phyloP scores from a whole-genome alignment of 2,797 vertebrate genomes.

The Chanos chanos region DNA sequence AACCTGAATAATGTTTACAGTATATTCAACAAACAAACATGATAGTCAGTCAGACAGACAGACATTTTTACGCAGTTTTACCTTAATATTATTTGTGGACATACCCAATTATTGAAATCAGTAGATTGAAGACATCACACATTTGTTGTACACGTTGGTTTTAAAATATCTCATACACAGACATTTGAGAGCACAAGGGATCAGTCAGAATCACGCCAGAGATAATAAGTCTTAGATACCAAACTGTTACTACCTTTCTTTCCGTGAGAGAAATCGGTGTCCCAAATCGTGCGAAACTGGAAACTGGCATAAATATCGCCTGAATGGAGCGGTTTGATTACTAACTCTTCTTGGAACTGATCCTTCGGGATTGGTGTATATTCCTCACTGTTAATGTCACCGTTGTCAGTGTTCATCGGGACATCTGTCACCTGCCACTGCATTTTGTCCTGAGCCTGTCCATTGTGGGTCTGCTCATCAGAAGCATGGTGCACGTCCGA shows the following conservation, averaged over 20 bases:
- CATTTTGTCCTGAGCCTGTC: slow-evolving; percentile 28
- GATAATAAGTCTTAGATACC: not conserved
- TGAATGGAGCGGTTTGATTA: slow-evolving; percentile 83
- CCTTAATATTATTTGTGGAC: no score
- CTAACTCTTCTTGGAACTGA: slow-evolving; percentile 83
- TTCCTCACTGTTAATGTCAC: not conserved
- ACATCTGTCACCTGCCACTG: slow-evolving; percentile 55
- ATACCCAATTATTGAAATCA: not conserved
- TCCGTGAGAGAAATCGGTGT: slow-evolving; percentile 72
- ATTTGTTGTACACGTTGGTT: not conserved
- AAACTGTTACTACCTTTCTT: slow-evolving; percentile 70
- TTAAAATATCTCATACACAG: no score
- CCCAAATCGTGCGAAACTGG: slow-evolving; percentile 90
- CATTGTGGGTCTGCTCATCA: not conserved
- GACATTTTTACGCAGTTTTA: no score
- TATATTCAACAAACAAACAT: no score
- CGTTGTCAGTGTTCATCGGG: not conserved
- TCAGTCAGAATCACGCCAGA: not conserved
- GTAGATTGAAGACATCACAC: not conserved
- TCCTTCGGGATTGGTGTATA: slow-evolving; percentile 56
- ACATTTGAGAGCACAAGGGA: no score
- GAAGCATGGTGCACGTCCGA: not conserved
- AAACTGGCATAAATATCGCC: slow-evolving; percentile 90
- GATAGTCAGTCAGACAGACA: no score
- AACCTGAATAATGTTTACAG: not conserved